A percentile compares a stretch with the other conserved stretches of the same genome.
phyloP scores from a whole-genome alignment of 2,113 vertebrate genomes.

The Mormyrus lacerda region DNA sequence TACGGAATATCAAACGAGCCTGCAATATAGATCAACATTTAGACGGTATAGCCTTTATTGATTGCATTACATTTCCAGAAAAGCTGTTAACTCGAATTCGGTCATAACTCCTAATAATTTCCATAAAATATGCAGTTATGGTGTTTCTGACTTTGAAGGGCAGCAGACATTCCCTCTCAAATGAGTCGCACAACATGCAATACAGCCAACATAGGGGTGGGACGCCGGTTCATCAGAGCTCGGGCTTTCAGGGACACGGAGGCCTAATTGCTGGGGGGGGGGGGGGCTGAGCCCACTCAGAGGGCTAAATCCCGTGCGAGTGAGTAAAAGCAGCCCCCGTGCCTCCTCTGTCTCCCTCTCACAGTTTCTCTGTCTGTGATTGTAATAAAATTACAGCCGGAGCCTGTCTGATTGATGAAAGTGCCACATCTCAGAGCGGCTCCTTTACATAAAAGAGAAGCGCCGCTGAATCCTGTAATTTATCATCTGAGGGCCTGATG shows the following conservation, averaged over 20 bases:
- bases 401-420: slow-evolving; percentile 57
- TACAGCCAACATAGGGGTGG: background rate
- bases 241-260: background rate
- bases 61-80: background rate
- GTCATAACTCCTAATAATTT: background rate
- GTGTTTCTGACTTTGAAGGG: background rate
- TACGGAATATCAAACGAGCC: background rate
- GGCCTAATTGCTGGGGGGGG: background rate
- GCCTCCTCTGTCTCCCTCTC: slow-evolving; percentile 18
- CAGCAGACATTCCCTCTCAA: background rate
- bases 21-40: background rate
- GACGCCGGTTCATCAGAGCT: background rate
- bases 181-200: background rate
- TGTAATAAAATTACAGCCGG: slow-evolving; percentile 49
- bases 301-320: background rate
- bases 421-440: slow-evolving; percentile 47
- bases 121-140: background rate
- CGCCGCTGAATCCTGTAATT: slow-evolving; percentile 45
- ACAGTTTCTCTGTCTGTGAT: slow-evolving; percentile 39
- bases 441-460: slow-evolving; percentile 58
- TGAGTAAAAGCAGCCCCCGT: background rate
- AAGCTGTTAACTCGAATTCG: background rate
- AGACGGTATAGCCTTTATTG: background rate
- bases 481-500: slow-evolving; percentile 49
- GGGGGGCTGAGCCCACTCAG: background rate